phyloP scores from a whole-genome alignment of 2,888 invertebrate genomes.

The Busseola fusca region DNA sequence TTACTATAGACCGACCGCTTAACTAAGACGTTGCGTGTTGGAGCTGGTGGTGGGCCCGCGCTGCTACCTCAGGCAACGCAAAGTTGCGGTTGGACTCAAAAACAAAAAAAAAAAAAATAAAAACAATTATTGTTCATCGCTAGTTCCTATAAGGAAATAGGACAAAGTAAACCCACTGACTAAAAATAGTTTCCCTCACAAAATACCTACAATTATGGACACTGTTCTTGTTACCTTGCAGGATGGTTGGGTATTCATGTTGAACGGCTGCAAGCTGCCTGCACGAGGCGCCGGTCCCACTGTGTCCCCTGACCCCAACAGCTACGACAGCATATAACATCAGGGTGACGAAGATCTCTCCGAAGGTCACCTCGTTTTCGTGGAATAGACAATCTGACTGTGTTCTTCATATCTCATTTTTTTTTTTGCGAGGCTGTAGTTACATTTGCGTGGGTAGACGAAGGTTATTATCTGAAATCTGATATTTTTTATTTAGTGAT shows the following conservation, averaged over 20 bases:
- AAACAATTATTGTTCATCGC: neutral
- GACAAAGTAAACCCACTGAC: slow-evolving; percentile 1
- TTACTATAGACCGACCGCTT: too few species aligned
- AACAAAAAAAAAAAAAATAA: slow-evolving; percentile 5
- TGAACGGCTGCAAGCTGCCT: slow-evolving; percentile 90
- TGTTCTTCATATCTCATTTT: slow-evolving; percentile 40
- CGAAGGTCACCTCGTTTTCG: slow-evolving; percentile 80
- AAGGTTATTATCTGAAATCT: slow-evolving; percentile 8
- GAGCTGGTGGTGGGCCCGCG: too few species aligned
- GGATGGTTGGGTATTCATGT: slow-evolving; percentile 90
- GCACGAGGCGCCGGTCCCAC: slow-evolving; percentile 74
- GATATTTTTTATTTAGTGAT: neutral
- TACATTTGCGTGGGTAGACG: slow-evolving; percentile 31
- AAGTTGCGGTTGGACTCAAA: too few species aligned
- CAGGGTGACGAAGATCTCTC: slow-evolving; percentile 72
- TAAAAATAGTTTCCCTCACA: slow-evolving; percentile 25
- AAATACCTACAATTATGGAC: slow-evolving; percentile 7
- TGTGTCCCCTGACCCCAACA: slow-evolving; percentile 83
- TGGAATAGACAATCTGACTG: slow-evolving; percentile 72
- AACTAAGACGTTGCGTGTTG: too few species aligned
- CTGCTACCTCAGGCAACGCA: too few species aligned
- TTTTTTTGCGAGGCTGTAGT: slow-evolving; percentile 36
- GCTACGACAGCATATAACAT: slow-evolving; percentile 89
- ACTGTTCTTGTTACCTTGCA: slow-evolving; percentile 72
- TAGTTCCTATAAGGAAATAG: slow-evolving; percentile 1